Evolutionary conservation across 2,797 vertebrate genomes (phyloP), one percentile per base, ranked within the genome.

Genomic region (Columba guinea): DNA sequence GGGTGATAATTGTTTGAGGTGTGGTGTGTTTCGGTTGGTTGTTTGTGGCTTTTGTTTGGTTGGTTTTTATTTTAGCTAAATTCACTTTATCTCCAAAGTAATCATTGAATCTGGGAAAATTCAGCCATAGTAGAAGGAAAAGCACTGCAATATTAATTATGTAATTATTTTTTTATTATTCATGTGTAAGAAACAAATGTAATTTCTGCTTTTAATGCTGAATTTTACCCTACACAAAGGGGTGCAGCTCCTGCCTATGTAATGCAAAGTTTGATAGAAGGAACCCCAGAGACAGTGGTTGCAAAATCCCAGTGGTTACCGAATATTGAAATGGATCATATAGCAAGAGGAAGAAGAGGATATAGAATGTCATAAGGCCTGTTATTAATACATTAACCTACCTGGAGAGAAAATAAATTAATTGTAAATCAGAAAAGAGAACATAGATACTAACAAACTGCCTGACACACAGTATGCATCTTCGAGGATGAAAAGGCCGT

Each of bases 151-250:
- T 65, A 65, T 78, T 91, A 82, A 71, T 68, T 5, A 37, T 17
- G 2, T 62, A 69, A 58, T 94, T 94, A 77, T 83, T 77, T 75
- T 18, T 84, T 92, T 85, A n/a, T 87, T 78, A 52, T 80, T 91
- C 9, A 27, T 35, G 8, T 56, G 17, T 39, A 51, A 75, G 30
- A 64, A 85, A 68, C 5, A 89, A 63, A 62, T 24, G 8, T 55
- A 41, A 59, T 81, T 94, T 88, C 39, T 89, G 10, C 51, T 76
- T 87, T 82, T 75, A 63, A 56, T 81, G 24, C n/a, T 80, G 46
- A 89, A 41, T 89, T 89, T 58, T 74, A n/a, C 23, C 11, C 2
- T 39, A 69, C 63, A 10, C 76, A 23, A n/a, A 65, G 65, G 34
- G 69, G 17, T 56, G 18, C 23, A 56, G 7, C 15, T 92, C n/a